Percentiles rank a stretch among this genome's conserved stretches.
Evolutionary conservation across 1,140 invertebrate genomes (phyloP).

Genomic region (Trachelipus rathkii): DNA sequence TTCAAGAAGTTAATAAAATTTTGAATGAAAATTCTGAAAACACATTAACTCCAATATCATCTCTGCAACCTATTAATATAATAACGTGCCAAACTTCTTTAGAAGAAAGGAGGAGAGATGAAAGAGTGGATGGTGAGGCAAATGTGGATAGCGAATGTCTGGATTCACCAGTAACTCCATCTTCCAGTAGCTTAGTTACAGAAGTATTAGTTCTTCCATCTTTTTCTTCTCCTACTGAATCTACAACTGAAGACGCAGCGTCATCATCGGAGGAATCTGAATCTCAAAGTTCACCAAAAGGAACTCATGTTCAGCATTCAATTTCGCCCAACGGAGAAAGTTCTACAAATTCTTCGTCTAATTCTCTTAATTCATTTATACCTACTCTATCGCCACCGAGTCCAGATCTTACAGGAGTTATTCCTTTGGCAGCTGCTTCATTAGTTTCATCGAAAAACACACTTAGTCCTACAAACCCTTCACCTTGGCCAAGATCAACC

Average conservation of each 20-base stretch:
- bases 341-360: background rate
- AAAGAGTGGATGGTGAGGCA: constrained; percentile 27
- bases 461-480: constrained; percentile 30
- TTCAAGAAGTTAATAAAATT: constrained; percentile 68
- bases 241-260: constrained; percentile 44
- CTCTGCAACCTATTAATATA: constrained; percentile 26
- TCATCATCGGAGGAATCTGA: constrained; percentile 36
- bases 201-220: constrained; percentile 43
- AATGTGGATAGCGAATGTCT: constrained; percentile 43
- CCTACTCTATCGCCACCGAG: constrained; percentile 5
- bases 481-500: constrained; percentile 34
- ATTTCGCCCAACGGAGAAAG: constrained; percentile 7
- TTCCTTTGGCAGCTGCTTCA: background rate
- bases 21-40: constrained; percentile 47
- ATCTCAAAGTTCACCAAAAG: background rate
- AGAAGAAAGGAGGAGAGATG: background rate
- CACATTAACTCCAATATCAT: constrained; percentile 31
- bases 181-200: constrained; percentile 39
- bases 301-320: background rate
- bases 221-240: constrained; percentile 44
- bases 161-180: constrained; percentile 43
- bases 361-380: background rate
- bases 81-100: constrained; percentile 18
- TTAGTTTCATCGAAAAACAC: background rate
- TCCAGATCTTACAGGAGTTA: background rate